These are phyloP conservation scores for Spongilla lacustris DNA, from an alignment of 37 sponge, comb jelly and placozoan genomes.

Conservation along the genomic window DNA sequence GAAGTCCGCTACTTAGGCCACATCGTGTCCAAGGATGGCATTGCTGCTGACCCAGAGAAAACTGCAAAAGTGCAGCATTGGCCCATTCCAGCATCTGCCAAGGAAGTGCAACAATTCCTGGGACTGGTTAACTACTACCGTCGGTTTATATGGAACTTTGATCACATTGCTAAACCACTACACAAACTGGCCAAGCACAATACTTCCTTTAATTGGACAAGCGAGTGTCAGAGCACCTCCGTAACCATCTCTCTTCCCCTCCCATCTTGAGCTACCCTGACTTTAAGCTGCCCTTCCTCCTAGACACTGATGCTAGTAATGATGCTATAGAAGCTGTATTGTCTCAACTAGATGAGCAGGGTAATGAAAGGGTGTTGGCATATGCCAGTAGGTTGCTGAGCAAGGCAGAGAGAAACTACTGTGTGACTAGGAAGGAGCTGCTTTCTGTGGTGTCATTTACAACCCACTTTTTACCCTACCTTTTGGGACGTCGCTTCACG, in stretches of 20 bases:
- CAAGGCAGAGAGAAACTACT: slow-evolving; percentile 34
- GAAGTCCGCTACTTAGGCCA: slow-evolving; percentile 28
- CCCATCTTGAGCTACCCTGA: slow-evolving; percentile 30
- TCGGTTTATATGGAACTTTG: slow-evolving; percentile 9
- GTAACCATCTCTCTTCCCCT: background rate
- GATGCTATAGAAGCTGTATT: slow-evolving; percentile 35
- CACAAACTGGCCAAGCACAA: slow-evolving; percentile 22
- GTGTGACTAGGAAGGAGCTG: slow-evolving; percentile 24
- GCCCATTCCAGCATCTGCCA: slow-evolving; percentile 18
- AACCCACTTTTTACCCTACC: slow-evolving; percentile 20
- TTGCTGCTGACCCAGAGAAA: slow-evolving; percentile 18
- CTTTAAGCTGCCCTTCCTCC: slow-evolving; percentile 12
- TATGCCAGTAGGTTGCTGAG: slow-evolving; percentile 15
- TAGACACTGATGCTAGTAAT: slow-evolving; percentile 57
- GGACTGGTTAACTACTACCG: slow-evolving; percentile 32
- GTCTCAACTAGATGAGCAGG: slow-evolving; percentile 36
- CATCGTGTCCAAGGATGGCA: slow-evolving; percentile 26
- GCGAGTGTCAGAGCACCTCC: slow-evolving; percentile 20
- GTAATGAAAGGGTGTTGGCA: slow-evolving; percentile 16
- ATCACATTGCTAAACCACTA: slow-evolving; percentile 34
- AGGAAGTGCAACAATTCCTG: slow-evolving; percentile 35
- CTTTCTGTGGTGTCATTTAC: slow-evolving; percentile 12
- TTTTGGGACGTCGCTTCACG: background rate
- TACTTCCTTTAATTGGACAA: slow-evolving; percentile 25
- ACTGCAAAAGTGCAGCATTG: slow-evolving; percentile 20